These are phyloP conservation scores for Meriones psammophilus DNA, from an alignment of 2,797 vertebrate genomes.

Conservation along the genomic window DNA sequence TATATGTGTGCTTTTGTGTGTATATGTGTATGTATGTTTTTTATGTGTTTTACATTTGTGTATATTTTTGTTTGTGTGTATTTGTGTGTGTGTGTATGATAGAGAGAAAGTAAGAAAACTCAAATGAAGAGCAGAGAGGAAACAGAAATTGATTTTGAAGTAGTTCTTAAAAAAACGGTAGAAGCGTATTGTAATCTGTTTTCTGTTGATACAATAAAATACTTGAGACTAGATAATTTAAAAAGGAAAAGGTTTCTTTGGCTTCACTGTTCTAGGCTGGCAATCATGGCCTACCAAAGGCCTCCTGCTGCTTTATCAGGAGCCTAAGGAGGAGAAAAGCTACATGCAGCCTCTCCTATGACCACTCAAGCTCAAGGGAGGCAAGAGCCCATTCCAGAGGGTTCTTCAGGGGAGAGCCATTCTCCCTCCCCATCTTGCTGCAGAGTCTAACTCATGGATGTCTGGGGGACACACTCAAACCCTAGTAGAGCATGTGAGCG, in stretches of 20 bases:
- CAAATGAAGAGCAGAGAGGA: not conserved
- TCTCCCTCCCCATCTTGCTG: not conserved
- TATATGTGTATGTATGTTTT: not conserved
- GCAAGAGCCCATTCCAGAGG: not conserved
- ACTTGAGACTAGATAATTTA: not conserved
- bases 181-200: not conserved
- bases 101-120: not conserved
- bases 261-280: not conserved
- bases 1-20: not conserved
- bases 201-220: conserved; percentile 8
- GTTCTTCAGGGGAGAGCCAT: not conserved
- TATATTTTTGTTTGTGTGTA: not conserved
- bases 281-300: not conserved
- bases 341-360: not conserved
- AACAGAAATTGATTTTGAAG: not conserved
- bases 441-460: not conserved
- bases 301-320: not conserved
- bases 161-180: not conserved
- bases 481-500: not conserved
- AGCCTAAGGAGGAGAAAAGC: not conserved
- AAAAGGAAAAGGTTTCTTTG: not conserved
- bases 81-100: not conserved
- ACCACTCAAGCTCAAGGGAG: not conserved
- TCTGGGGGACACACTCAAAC: not conserved
- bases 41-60: not conserved